Base-by-base conservation (phyloP, 1,140 invertebrate genomes). In the Drosophila rhopaloa region DNA sequence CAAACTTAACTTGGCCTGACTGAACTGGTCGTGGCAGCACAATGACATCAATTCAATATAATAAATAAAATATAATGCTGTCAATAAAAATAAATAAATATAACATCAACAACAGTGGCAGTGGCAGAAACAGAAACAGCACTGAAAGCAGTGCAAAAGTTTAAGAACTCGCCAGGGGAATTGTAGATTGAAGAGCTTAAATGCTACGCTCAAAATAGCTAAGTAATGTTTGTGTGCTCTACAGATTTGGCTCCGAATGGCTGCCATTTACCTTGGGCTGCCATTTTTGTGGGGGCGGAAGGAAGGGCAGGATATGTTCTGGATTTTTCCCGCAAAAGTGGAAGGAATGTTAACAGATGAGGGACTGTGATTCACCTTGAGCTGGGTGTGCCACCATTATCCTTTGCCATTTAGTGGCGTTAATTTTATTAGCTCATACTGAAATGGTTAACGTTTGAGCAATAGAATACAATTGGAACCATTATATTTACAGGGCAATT, bases 1-100 rank as follows among this genome's bases (percentile, higher is more conserved):
- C 55, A 32, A 51, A 51, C 48, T 35, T 50, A 32, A 32, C 27
- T 51, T 51, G 48, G 48, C 48, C 48, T n/a, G 19, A 7, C 13
- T 37, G 61, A 65, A 53, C 65, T 89, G 84, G 56, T 61, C 80
- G 73, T 84, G 84, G 84, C 84, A 88, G 84, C 80, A 88, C 79
- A 88, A 83, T 89, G 84, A 89, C 84, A 84, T 89, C 77, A 81
- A 89, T 89, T 89, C 84, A 89, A 89, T 89, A 88, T 88, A 89
- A 89, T 89, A 89, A 89, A 89, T 89, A 89, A 89, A 89, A 89
- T 89, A 89, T 90, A 89, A 89, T 89, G 84, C 85, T 89, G 84
- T 89, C 84, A 89, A 89, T 89, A 89, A 89, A 89, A 89, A 89
- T 89, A 89, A 89, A 88, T 88, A 89, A 88, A 88, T 89, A 86